Evolutionary conservation across 2,888 invertebrate genomes (phyloP), one percentile per base, ranked within the genome.

Genomic region (Omphaloscelis lunosa): DNA sequence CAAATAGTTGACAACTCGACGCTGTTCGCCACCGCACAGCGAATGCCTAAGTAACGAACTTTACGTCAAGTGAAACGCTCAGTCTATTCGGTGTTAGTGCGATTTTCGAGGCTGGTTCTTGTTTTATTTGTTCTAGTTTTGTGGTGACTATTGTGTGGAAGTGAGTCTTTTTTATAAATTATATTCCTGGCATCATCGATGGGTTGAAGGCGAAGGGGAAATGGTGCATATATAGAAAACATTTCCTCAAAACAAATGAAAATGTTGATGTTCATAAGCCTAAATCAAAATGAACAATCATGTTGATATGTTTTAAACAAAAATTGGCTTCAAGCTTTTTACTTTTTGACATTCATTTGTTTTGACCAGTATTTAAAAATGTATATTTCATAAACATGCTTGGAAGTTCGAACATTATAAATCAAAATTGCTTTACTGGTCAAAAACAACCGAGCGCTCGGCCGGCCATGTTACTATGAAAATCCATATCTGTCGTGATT

Each of bases 41-140:
- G 68, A 79, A 79, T 72, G 78, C 79, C 69, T 82, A 79, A 87
- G 86, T 88, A 86, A 88, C 86, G 80, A 87, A 88, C 82, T 88
- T 81, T 79, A 74, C 75, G 75, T 76, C 78, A 80, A 84, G 76
- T 79, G 79, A 63, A 70, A 65, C 70, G 65, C 27, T 80, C 63
- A 62, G 45, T 75, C 63, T 72, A 70, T 86, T 75, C 51, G 61
- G 67, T 59, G 70, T 66, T 63, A 61, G 67, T 70, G 39, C 27
- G 62, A 75, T 69, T 82, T 74, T 67, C 20, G n/a, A 34, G n/a
- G 23, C 51, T 67, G 62, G 15, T 48, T n/a, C 34, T n/a, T 62
- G 63, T 65, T 83, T 67, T 53, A 71, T 67, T 67, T 68, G 53
- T 53, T 61, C 68, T 41, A 39, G n/a, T 68, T 75, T 59, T 34